Percentiles rank a stretch among this genome's conserved stretches.
Conservation (phyloP, 2,888 invertebrate species). For the Willowsia nigromaculata region DNA sequence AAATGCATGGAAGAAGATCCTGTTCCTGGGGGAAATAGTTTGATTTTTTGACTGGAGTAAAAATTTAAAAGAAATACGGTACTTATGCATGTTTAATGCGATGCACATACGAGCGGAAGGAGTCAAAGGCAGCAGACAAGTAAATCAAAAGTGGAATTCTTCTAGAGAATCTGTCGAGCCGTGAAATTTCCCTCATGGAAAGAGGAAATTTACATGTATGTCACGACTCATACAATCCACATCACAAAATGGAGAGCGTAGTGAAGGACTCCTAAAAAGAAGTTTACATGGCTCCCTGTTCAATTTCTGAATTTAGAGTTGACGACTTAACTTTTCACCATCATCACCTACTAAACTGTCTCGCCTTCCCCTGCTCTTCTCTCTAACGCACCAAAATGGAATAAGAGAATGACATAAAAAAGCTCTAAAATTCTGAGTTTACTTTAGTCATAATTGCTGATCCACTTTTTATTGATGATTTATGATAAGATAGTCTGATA, state of each 20-base stretch:
- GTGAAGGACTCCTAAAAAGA: background rate
- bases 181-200: constrained; percentile 59
- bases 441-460: too few species aligned
- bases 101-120: background rate
- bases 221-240: constrained; percentile 63
- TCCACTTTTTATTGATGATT: too few species aligned
- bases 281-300: background rate
- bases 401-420: background rate
- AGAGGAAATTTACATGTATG: constrained; percentile 62
- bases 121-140: constrained; percentile 36
- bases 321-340: constrained; percentile 14
- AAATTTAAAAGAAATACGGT: background rate
- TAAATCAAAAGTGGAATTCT: constrained; percentile 56
- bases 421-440: too few species aligned
- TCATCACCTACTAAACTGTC: background rate
- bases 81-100: background rate
- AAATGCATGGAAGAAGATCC: too few species aligned
- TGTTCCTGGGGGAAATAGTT: background rate
- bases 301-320: constrained; percentile 2
- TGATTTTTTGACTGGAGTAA: background rate
- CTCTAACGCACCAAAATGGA: background rate
- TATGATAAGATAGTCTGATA: too few species aligned
- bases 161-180: constrained; percentile 56
- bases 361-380: background rate
- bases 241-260: constrained; percentile 2